These are phyloP conservation scores for Solenopsis invicta DNA, from an alignment of 1,140 invertebrate species.

Conservation along the genomic window DNA sequence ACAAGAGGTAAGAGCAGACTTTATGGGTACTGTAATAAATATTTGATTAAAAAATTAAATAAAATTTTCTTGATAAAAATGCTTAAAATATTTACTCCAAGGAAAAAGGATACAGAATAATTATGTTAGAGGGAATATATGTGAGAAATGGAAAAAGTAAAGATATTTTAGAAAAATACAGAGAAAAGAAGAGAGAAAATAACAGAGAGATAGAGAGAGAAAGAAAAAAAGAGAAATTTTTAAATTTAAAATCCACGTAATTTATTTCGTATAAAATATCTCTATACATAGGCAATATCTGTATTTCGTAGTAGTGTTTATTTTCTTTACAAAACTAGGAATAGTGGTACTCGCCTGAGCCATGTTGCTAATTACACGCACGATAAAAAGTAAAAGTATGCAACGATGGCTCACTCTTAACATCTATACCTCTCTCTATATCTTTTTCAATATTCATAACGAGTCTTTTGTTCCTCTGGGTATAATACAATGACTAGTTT, in stretches of 20 bases:
- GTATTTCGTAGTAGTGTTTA: constrained; percentile 77
- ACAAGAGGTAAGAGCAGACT: too few species aligned
- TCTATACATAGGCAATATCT: constrained; percentile 83
- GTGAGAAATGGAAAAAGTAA: not conserved
- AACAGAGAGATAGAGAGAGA: not conserved
- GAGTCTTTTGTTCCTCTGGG: constrained; percentile 65
- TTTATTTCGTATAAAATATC: constrained; percentile 87
- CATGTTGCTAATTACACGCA: constrained; percentile 64
- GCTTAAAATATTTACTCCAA: too few species aligned
- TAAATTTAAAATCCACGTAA: constrained; percentile 77
- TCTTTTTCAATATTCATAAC: constrained; percentile 59
- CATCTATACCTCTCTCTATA: constrained; percentile 34
- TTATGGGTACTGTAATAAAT: not conserved
- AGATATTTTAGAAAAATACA: not conserved
- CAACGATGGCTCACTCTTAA: constrained; percentile 52
- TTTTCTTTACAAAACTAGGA: constrained; percentile 83
- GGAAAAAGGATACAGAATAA: not conserved
- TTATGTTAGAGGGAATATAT: not conserved
- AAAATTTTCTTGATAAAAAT: not conserved
- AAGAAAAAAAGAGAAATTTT: not conserved
- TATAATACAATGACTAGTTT: constrained; percentile 84
- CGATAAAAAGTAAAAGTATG: constrained; percentile 38
- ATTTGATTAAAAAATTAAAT: not conserved
- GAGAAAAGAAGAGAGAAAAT: not conserved
- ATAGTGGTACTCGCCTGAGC: constrained; percentile 79